Conservation (phyloP, 2,888 invertebrate species). For the Cotesia congregata region DNA sequence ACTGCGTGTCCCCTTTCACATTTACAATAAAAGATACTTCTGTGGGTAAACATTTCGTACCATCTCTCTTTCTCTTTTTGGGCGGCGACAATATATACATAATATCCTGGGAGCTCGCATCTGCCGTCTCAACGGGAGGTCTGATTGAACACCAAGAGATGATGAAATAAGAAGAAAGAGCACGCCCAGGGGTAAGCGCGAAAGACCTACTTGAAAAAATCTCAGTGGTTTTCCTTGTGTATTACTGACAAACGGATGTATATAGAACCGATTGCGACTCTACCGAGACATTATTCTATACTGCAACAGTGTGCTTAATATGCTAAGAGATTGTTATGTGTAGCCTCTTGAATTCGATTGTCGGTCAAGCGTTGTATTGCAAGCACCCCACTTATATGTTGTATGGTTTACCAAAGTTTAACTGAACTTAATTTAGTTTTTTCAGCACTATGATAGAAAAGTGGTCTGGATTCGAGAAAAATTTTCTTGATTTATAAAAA, state of each 20-base stretch:
- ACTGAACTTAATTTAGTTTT: not conserved
- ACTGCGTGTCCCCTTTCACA: constrained; percentile 58
- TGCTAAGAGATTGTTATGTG: not conserved
- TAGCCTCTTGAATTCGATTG: not conserved
- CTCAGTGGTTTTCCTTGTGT: constrained; percentile 11
- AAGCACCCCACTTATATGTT: not conserved
- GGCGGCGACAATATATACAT: constrained; percentile 56
- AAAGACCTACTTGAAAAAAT: constrained; percentile 32
- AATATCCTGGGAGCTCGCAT: constrained; percentile 63
- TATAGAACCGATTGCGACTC: no score
- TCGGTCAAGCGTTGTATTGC: constrained; percentile 10
- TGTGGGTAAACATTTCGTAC: constrained; percentile 63
- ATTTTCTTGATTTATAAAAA: no score
- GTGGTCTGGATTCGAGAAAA: no score
- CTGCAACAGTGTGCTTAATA: constrained; percentile 7
- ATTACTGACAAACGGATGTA: constrained; percentile 12
- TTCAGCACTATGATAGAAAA: no score
- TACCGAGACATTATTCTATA: not conserved
- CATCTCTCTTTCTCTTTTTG: constrained; percentile 27
- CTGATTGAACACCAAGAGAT: constrained; percentile 40
- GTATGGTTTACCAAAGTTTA: not conserved
- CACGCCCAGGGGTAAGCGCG: constrained; percentile 37
- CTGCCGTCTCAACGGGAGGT: constrained; percentile 60
- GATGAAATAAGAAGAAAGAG: constrained; percentile 24
- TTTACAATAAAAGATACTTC: constrained; percentile 65